Conservation (phyloP, 2,797 vertebrate species). For the Enteromius treurensis region DNA sequence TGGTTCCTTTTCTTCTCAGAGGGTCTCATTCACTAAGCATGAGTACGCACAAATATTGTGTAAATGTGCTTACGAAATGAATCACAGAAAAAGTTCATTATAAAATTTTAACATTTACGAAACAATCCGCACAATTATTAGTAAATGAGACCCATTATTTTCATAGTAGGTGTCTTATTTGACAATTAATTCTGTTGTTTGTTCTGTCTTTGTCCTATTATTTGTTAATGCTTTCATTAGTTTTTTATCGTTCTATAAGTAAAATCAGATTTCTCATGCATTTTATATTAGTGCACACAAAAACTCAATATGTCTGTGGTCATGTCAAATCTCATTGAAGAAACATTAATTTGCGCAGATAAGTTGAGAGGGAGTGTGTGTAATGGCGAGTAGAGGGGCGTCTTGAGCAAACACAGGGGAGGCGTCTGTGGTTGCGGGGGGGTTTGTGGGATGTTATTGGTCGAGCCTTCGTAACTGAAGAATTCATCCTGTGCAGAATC, state of each 20-base stretch:
- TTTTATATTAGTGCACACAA: neutral
- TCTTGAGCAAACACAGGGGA: slow-evolving; percentile 15
- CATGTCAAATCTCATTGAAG: neutral
- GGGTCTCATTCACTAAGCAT: neutral
- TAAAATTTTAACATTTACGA: neutral
- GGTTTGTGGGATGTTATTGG: slow-evolving; percentile 39
- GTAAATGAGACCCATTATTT: neutral
- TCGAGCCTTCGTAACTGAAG: slow-evolving; percentile 57
- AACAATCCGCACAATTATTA: neutral
- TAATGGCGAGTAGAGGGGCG: neutral
- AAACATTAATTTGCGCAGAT: neutral
- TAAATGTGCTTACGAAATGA: neutral
- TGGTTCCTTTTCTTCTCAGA: neutral
- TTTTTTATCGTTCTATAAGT: neutral
- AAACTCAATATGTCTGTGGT: neutral
- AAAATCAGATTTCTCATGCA: neutral
- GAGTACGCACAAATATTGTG: neutral
- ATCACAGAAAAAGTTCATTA: too few species aligned
- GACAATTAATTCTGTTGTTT: neutral
- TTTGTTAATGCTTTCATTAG: neutral
- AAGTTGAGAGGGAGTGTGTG: slow-evolving; percentile 16
- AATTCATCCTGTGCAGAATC: slow-evolving; percentile 71
- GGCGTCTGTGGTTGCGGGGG: slow-evolving; percentile 4
- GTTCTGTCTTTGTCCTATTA: neutral
- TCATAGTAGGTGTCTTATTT: neutral